These are phyloP conservation scores for Pogonognathellus flavescens DNA, from an alignment of 1,140 invertebrate species.

Conservation along the genomic window DNA sequence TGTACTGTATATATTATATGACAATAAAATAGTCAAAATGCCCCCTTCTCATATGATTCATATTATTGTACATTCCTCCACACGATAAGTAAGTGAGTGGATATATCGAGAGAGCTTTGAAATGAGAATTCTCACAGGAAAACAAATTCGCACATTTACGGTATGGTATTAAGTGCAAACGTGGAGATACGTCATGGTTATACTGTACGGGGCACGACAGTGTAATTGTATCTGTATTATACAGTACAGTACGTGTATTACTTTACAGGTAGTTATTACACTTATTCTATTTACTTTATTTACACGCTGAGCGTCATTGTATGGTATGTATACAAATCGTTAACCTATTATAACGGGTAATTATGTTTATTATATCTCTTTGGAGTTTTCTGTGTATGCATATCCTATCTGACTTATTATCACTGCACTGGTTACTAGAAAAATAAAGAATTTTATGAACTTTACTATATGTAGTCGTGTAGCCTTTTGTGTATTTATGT, in stretches of 20 bases:
- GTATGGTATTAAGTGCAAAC: neutral
- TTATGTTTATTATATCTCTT: neutral
- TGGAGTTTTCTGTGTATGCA: no score
- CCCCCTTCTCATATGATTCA: neutral
- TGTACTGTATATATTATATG: neutral
- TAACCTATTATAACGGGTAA: slow-evolving; percentile 6
- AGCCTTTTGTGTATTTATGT: no score
- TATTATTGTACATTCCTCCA: neutral
- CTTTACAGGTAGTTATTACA: neutral
- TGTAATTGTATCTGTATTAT: neutral
- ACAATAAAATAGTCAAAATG: neutral
- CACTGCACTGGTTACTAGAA: no score
- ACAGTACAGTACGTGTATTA: neutral
- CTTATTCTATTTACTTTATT: neutral
- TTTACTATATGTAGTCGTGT: no score
- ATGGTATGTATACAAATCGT: neutral
- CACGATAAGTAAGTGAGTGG: neutral
- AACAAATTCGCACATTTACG: slow-evolving; percentile 29
- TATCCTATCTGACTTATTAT: no score
- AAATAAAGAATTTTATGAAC: no score
- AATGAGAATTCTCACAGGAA: slow-evolving; percentile 43
- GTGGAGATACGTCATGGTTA: no score
- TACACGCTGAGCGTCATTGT: neutral
- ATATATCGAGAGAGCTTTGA: slow-evolving; percentile 37
- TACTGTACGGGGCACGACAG: no score